Percentiles rank a stretch among this genome's conserved stretches.
These are phyloP conservation scores for Caiman crocodilus DNA, from an alignment of 2,797 vertebrate genomes.

Conservation along the genomic window DNA sequence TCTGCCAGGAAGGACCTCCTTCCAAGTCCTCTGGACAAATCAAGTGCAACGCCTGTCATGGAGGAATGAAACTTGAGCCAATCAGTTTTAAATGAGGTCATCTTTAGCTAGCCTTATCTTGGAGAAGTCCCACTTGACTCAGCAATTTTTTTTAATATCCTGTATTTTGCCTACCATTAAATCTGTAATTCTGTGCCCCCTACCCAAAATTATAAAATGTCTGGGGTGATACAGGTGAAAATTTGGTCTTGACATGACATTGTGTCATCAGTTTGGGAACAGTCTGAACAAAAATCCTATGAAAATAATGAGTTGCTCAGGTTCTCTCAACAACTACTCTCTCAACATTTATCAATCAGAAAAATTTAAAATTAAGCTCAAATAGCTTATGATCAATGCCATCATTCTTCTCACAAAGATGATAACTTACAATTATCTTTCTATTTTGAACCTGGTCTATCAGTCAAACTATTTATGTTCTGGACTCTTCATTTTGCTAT, in stretches of 20 bases:
- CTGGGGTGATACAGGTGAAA: too few relatives aligned
- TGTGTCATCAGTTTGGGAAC: too few relatives aligned
- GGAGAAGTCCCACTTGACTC: background rate
- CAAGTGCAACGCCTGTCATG: background rate
- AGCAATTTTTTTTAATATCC: background rate
- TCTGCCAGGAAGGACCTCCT: background rate
- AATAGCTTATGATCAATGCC: background rate
- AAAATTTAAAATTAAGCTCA: background rate
- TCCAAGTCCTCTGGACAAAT: background rate
- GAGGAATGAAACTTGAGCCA: background rate
- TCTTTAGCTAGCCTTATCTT: background rate
- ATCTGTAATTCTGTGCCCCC: background rate
- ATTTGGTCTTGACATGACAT: too few relatives aligned
- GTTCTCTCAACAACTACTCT: background rate
- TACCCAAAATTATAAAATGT: background rate
- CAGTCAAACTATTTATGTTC: conserved; percentile 3
- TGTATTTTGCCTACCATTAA: too few relatives aligned
- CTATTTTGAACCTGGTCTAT: background rate
- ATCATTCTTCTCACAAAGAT: background rate
- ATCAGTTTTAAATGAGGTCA: background rate
- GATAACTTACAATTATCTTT: background rate
- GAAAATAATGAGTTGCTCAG: background rate
- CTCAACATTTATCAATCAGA: background rate
- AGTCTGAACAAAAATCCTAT: background rate
- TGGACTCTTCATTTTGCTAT: background rate